A percentile compares a stretch with the other conserved stretches of the same genome.
These are phyloP conservation scores for Ruditapes philippinarum DNA, from an alignment of 1,140 invertebrate genomes.

Conservation along the genomic window DNA sequence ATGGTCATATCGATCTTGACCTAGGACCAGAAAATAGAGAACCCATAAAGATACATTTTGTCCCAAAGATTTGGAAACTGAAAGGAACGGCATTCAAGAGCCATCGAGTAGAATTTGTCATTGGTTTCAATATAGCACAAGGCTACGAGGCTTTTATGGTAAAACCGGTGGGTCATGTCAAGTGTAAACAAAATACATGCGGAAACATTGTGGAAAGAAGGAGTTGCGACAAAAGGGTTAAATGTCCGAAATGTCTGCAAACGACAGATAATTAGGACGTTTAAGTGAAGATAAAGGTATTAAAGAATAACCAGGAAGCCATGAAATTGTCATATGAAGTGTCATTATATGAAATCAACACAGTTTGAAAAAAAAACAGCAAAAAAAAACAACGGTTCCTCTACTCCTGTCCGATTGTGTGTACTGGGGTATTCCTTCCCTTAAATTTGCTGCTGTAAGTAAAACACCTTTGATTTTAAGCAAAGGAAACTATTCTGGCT, in stretches of 20 bases:
- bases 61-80: conserved; percentile 61
- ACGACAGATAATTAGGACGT: no score
- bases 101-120: conserved; percentile 66
- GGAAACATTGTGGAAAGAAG: not conserved
- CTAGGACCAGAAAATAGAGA: conserved; percentile 62
- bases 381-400: no score
- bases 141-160: conserved; percentile 75
- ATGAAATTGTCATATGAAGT: no score
- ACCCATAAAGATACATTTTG: conserved; percentile 67
- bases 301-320: no score
- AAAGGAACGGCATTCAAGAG: conserved; percentile 46
- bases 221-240: conserved; percentile 2
- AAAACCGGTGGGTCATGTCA: conserved; percentile 16
- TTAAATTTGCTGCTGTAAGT: no score
- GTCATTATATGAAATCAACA: no score
- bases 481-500: no score
- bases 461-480: no score
- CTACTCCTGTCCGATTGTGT: no score
- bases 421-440: no score
- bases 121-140: conserved; percentile 70
- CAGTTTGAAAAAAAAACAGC: no score
- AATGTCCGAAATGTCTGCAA: conserved; percentile 28
- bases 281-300: no score
- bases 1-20: conserved; percentile 71
- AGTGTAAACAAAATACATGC: not conserved